Evolutionary conservation across 2,797 vertebrate species (phyloP), one percentile per base, ranked within the genome.

Genomic region (Austrolebias charrua): DNA sequence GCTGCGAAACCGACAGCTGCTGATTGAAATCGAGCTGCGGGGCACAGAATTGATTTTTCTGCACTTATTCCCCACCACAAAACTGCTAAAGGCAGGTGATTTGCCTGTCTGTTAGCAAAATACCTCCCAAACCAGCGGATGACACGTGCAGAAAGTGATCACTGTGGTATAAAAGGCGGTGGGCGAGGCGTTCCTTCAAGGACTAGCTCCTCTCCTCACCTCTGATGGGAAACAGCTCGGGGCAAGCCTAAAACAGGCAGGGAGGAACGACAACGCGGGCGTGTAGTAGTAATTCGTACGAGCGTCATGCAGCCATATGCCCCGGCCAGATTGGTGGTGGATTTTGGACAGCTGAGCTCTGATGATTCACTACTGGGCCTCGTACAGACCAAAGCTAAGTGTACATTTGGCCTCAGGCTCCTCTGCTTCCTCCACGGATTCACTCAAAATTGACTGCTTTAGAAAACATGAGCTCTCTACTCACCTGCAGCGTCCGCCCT

Each of bases 361-460:
- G 81, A 87, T 90, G 89, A 91, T 90, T 92, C 86, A 86, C 79
- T 66, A 78, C 79, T 66, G 67, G 82, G 76, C 79, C 74, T 63
- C 38, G 70, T 69, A 66, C 40, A 77, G 71, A 81, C 80, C 88
- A 84, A 83, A 78, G 80, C 76, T 76, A 82, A 78, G 75, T 82
- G 83, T 86, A 82, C 76, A 60, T 85, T 84, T 65, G 68, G 86
- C 85, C 87, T 84, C 47, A 4, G 84, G 86, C 81, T 76, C 45
- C 67, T 74, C 76, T 67, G 70, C 84, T 83, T 73, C 82, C 66
- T 82, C 78, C 82, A 57, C 73, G 46, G 60, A 82, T 59, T 70
- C 69, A 69, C 76, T 73, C 45, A 72, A 79, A 79, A 86, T 61
- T 29, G 8, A 75, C 74, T 63, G 16, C n/a, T 71, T 77, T 75